A percentile compares a stretch with the other conserved stretches of the same genome.
Evolutionary conservation across 2,113 vertebrate genomes (phyloP).

Genomic region (Colaptes auratus): DNA sequence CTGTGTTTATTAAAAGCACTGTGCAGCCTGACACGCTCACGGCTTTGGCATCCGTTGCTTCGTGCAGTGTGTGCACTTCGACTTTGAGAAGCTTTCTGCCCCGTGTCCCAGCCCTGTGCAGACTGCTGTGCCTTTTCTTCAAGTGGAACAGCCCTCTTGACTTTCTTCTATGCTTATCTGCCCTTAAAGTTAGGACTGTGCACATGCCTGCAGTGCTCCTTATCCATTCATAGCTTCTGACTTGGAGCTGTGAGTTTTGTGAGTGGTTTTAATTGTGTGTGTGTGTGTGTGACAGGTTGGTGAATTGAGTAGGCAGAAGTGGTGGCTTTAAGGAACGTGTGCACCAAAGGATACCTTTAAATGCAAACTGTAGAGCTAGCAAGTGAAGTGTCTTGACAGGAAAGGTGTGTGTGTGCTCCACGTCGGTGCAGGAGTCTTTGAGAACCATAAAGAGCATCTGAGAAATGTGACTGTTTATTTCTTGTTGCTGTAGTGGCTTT

Average conservation of each 20-base stretch:
- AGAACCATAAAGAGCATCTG: background rate
- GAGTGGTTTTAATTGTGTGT: accelerated
- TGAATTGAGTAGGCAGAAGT: too few relatives aligned
- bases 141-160: too few relatives aligned
- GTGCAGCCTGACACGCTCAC: background rate
- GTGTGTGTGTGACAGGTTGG: background rate
- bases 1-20: background rate
- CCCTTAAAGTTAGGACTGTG: background rate
- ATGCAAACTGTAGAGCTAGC: accelerated
- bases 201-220: accelerated
- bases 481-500: background rate
- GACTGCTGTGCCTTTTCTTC: background rate
- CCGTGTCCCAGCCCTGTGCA: background rate
- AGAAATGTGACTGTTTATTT: constrained; percentile 47
- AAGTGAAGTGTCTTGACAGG: background rate
- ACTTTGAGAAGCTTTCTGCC: background rate
- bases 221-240: background rate
- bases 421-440: background rate
- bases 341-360: background rate
- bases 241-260: background rate
- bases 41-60: background rate
- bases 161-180: background rate
- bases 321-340: background rate
- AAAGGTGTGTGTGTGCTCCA: accelerated
- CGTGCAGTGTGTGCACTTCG: background rate